Evolutionary conservation across 2,888 invertebrate genomes (phyloP).

Genomic region (Hirtodrosophila cameraria): DNA sequence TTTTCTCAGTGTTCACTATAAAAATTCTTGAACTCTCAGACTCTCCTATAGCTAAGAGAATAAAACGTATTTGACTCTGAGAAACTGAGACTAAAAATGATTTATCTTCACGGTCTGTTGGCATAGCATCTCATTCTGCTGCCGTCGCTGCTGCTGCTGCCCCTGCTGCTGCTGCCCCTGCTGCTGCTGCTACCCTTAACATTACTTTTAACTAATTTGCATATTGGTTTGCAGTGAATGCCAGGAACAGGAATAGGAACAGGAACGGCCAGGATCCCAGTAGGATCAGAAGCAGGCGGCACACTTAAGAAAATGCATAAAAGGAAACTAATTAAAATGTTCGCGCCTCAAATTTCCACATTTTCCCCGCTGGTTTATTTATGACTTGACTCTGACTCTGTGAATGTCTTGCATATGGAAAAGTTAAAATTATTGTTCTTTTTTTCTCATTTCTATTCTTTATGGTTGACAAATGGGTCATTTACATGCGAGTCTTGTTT

Average conservation of each 20-base stretch:
- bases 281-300: conserved; percentile 32
- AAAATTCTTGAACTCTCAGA: background rate
- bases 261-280: conserved; percentile 17
- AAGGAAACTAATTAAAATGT: conserved; percentile 82
- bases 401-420: conserved; percentile 72
- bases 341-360: conserved; percentile 79
- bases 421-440: conserved; percentile 28
- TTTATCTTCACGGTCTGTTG: conserved; percentile 56
- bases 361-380: conserved; percentile 51
- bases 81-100: conserved; percentile 53
- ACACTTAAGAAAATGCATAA: conserved; percentile 67
- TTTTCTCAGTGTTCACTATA: too few relatives aligned
- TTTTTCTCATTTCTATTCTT: conserved; percentile 27
- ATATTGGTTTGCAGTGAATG: conserved; percentile 38
- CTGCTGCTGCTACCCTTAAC: conserved; percentile 27
- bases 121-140: conserved; percentile 14
- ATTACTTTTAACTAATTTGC: conserved; percentile 68
- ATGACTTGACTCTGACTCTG: conserved; percentile 36
- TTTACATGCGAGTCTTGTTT: conserved; percentile 56
- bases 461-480: conserved; percentile 69
- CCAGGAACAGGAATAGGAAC: background rate
- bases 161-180: too few relatives aligned
- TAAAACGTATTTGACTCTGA: background rate
- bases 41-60: too few relatives aligned
- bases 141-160: background rate